Evolutionary conservation across 2,113 vertebrate species (phyloP).

Genomic region (Cyphomyrus plagiostoma): DNA sequence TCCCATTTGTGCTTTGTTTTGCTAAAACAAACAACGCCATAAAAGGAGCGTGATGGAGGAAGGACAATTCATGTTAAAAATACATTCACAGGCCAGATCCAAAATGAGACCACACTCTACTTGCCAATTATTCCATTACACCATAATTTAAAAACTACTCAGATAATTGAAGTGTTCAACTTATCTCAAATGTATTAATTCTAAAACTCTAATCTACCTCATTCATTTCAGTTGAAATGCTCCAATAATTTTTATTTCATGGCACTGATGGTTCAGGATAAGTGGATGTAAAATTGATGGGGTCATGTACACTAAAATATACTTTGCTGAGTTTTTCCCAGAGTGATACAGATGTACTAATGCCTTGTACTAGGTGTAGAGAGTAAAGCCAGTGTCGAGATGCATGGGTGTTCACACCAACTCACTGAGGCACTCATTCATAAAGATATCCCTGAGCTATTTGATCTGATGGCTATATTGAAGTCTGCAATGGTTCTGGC

Average conservation of each 20-base stretch:
- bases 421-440: not conserved
- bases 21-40: too few species aligned
- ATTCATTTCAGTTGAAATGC: not conserved
- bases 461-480: not conserved
- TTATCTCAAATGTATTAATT: not conserved
- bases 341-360: not conserved
- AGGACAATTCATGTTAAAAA: not conserved
- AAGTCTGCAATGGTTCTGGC: not conserved
- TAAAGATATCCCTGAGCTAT: not conserved
- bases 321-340: not conserved
- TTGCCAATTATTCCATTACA: not conserved
- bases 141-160: not conserved
- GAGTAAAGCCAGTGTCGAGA: not conserved
- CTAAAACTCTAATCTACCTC: not conserved
- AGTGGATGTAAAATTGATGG: not conserved
- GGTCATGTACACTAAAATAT: not conserved
- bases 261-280: not conserved
- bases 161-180: not conserved
- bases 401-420: not conserved
- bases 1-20: too few species aligned
- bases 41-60: too few species aligned
- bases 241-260: not conserved
- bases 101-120: not conserved
- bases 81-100: not conserved
- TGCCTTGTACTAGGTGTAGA: not conserved